These are phyloP conservation scores for Catharus minimus DNA, from an alignment of 2,113 vertebrate genomes.

Conservation along the genomic window DNA sequence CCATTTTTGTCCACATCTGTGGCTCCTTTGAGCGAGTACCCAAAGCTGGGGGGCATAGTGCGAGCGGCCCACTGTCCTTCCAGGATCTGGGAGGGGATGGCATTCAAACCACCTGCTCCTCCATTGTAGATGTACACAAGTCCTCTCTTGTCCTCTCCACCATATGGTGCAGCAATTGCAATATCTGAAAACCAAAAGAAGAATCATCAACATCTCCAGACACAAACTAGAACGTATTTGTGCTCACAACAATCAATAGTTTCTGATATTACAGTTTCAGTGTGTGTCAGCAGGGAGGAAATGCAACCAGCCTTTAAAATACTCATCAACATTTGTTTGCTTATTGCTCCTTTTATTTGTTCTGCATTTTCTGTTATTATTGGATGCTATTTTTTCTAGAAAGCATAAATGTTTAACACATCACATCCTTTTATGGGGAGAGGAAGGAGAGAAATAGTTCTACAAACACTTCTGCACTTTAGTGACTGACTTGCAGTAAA, in stretches of 20 bases:
- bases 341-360: neutral
- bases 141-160: constrained; percentile 83
- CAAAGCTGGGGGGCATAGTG: constrained; percentile 93
- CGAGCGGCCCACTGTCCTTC: constrained; percentile 89
- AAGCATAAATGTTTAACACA: neutral
- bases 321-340: neutral
- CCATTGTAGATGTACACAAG: constrained; percentile 95
- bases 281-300: neutral
- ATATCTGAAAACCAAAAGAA: constrained; percentile 76
- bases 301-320: neutral
- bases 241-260: neutral
- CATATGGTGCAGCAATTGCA: constrained; percentile 92
- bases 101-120: constrained; percentile 76
- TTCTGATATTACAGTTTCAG: neutral
- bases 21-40: constrained; percentile 91
- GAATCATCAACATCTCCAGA: neutral
- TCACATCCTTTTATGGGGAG: neutral
- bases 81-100: constrained; percentile 83
- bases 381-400: neutral
- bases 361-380: neutral
- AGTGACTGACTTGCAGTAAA: neutral
- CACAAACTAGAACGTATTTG: neutral
- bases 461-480: neutral
- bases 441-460: neutral
- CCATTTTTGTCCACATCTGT: constrained; percentile 94